A percentile compares a stretch with the other conserved stretches of the same genome.
Conservation (phyloP, 2,797 vertebrate species). For the Esox lucius region DNA sequence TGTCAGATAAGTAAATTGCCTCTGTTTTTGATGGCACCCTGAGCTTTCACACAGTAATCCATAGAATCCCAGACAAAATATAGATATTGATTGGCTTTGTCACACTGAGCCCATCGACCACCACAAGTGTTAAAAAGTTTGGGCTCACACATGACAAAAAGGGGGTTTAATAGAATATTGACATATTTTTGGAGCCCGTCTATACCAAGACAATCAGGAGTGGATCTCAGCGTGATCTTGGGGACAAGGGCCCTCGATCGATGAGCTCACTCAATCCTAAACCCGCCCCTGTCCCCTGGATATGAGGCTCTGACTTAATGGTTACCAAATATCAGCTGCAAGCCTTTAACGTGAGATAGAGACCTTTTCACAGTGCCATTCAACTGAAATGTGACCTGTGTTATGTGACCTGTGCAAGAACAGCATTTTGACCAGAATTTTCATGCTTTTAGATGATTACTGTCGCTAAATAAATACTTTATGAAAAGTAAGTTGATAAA, state of each 20-base stretch:
- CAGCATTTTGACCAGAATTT: neutral
- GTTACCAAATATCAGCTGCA: conserved; percentile 28
- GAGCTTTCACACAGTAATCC: conserved; percentile 63
- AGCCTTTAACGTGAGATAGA: conserved; percentile 37
- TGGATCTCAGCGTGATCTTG: conserved; percentile 10
- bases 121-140: conserved; percentile 16
- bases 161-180: conserved; percentile 43
- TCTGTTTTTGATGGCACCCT: conserved; percentile 37
- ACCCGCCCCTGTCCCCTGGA: conserved; percentile 12
- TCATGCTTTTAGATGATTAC: neutral
- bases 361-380: conserved; percentile 16
- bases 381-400: neutral
- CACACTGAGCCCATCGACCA: conserved; percentile 22
- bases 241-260: conserved; percentile 21
- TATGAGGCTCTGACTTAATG: conserved; percentile 32
- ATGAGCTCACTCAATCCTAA: conserved; percentile 19
- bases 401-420: neutral
- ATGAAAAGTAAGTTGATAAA: neutral
- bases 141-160: conserved; percentile 30
- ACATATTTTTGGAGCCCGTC: conserved; percentile 19
- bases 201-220: conserved; percentile 18
- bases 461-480: neutral
- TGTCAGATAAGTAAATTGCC: neutral
- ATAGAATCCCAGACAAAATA: conserved; percentile 39
- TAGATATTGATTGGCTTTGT: conserved; percentile 41